Evolutionary conservation across 1,140 invertebrate species (phyloP), one percentile per base, ranked within the genome.

Genomic region (Chionoecetes opilio): DNA sequence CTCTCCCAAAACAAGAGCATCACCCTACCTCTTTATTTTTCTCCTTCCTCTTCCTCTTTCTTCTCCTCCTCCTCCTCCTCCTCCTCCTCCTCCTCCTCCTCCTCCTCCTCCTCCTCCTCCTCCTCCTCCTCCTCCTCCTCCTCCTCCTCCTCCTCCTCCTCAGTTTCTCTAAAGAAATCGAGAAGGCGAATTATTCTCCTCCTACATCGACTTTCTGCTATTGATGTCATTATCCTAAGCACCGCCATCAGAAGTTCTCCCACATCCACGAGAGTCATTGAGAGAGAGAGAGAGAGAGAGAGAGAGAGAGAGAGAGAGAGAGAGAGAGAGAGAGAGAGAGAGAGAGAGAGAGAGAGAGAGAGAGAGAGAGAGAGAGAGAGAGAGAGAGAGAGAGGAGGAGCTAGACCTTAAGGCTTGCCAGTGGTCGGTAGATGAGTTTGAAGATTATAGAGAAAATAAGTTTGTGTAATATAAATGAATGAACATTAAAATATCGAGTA

Each of bases 281-380:
- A 75, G 63, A 53, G 63, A 75, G n/a, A 75, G 63, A 75, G 63
- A n/a, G 63, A 26, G 63, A 75, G 21, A n/a, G 63, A 75, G n/a
- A n/a, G 63, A 75, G n/a, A 75, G n/a, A 75, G n/a, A 75, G n/a
- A 75, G 63, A 75, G 63, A 53, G 46, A 53, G 38, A 41, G 38
- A 63, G 21, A 26, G 53, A 63, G 53, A 26, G 53, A 63, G 53
- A 26, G 63, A 75, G 63, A n/a, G n/a, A 75, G 46, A 53, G 46
- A 53, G 46, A 53, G 31, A 29, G 82, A 84, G 82, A 84, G 31
- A 32, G 82, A 84, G 82, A 32, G 31, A 84, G 82, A 84, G 82
- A 84, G 82, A 84, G 82, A 84, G 82, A 84, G 82, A 84, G 41
- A 84, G 82, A 84, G 82, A 84, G 82, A 84, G 82, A 84, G 82